Percentiles rank a stretch among this genome's conserved stretches.
phyloP scores from a whole-genome alignment of 2,888 invertebrate species.

The Thecocarcelia acutangulata region DNA sequence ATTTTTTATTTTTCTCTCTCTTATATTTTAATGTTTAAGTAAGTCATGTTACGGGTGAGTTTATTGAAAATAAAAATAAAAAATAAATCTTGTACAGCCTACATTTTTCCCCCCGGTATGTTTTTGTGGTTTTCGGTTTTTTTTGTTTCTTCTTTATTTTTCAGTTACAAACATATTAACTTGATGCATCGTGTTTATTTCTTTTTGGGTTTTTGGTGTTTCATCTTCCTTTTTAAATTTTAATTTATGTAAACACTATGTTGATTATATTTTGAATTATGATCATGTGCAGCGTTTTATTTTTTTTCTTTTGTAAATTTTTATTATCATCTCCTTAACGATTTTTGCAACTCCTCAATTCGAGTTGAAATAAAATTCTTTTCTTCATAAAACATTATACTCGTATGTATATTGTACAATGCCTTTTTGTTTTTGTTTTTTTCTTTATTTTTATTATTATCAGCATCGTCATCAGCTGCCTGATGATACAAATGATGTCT shows the following conservation, averaged over 20 bases:
- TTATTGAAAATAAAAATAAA: constrained; percentile 51
- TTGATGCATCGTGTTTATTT: constrained; percentile 33
- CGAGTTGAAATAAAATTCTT: constrained; percentile 11
- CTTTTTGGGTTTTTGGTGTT: constrained; percentile 32
- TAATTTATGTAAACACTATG: constrained; percentile 68
- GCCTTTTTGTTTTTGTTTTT: background rate
- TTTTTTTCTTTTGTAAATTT: background rate
- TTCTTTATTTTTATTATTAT: constrained; percentile 49
- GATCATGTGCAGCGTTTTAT: constrained; percentile 49
- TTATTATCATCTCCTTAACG: constrained; percentile 1
- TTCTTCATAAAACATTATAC: background rate
- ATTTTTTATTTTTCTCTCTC: too few species aligned
- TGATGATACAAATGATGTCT: constrained; percentile 64
- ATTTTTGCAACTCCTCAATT: constrained; percentile 25
- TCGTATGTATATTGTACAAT: too few species aligned
- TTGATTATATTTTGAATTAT: constrained; percentile 69
- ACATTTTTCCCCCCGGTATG: constrained; percentile 34
- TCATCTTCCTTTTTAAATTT: constrained; percentile 48
- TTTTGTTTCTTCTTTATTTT: background rate
- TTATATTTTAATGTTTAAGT: constrained; percentile 28
- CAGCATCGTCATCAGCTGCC: constrained; percentile 41
- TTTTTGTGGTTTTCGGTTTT: constrained; percentile 28
- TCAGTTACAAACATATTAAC: too few species aligned
- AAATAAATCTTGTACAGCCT: constrained; percentile 53
- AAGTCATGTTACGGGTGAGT: constrained; percentile 29